Conservation (phyloP, 1,140 invertebrate genomes). For the Drosophila quadrilineata region DNA sequence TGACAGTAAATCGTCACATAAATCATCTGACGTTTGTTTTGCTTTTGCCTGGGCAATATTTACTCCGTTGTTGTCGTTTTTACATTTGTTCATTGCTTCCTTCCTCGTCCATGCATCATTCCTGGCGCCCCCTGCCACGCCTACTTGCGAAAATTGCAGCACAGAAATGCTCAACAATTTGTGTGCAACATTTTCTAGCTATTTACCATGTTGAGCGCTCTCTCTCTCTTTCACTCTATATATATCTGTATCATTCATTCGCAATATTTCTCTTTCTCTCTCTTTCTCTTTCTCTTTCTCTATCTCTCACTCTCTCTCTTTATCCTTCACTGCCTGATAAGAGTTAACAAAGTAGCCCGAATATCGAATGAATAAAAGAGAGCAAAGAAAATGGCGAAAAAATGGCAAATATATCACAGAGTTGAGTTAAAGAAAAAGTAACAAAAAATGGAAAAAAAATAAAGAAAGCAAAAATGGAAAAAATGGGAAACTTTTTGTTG, state of each 20-base stretch:
- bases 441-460: background rate
- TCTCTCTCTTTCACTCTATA: no score
- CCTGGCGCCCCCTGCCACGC: no score
- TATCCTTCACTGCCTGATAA: no score
- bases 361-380: no score
- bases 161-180: slow-evolving; percentile 26
- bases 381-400: background rate
- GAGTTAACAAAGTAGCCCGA: background rate
- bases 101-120: background rate
- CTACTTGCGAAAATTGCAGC: no score
- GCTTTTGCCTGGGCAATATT: slow-evolving; percentile 23
- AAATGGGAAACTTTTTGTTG: background rate
- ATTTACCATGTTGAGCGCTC: slow-evolving; percentile 43
- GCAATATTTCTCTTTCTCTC: no score
- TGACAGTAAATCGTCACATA: background rate
- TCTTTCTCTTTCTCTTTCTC: no score
- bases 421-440: background rate
- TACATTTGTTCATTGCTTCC: background rate
- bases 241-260: background rate
- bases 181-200: slow-evolving; percentile 34
- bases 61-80: slow-evolving; percentile 12
- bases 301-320: no score
- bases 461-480: background rate
- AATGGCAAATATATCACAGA: no score
- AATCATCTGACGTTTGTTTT: slow-evolving; percentile 26